These are phyloP conservation scores for Thinocorus orbignyianus DNA, from an alignment of 2,113 vertebrate genomes.

Conservation along the genomic window DNA sequence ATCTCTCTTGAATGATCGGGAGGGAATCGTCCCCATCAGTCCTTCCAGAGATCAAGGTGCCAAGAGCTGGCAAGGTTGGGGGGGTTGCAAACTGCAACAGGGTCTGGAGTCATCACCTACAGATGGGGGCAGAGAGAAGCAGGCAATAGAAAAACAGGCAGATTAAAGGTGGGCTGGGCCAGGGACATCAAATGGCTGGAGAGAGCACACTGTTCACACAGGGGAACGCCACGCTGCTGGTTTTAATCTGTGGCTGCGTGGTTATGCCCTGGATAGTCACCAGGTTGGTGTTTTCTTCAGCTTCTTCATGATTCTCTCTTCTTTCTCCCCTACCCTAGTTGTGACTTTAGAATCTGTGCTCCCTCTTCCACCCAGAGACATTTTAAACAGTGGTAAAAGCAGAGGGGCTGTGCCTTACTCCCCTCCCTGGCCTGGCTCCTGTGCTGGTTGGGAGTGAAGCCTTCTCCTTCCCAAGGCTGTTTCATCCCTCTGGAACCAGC, in stretches of 20 bases:
- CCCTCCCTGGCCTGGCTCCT: not conserved
- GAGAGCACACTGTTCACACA: rapidly evolving
- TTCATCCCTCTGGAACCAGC: not conserved
- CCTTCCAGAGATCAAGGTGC: rapidly evolving
- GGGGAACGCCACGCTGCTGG: rapidly evolving
- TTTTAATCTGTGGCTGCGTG: too few relatives aligned
- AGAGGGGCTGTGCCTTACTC: not conserved
- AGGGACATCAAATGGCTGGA: rapidly evolving
- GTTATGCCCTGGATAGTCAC: not conserved
- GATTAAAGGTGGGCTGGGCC: not conserved
- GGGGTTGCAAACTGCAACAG: not conserved
- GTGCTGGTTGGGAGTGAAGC: rapidly evolving
- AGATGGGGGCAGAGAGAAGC: rapidly evolving
- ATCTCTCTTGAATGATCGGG: not conserved
- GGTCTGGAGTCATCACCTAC: rapidly evolving
- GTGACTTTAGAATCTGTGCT: rapidly evolving
- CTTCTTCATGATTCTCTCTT: rapidly evolving
- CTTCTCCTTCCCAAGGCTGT: not conserved
- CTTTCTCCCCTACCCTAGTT: not conserved
- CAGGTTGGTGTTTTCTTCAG: not conserved
- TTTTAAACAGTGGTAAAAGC: not conserved
- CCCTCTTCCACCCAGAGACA: too few relatives aligned
- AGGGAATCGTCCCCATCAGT: rapidly evolving
- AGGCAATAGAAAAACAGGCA: not conserved
- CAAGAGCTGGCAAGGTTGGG: rapidly evolving